A percentile compares a stretch with the other conserved stretches of the same genome.
These are phyloP conservation scores for Hozukius guyotensis DNA, from an alignment of 2,797 vertebrate genomes.

Conservation along the genomic window DNA sequence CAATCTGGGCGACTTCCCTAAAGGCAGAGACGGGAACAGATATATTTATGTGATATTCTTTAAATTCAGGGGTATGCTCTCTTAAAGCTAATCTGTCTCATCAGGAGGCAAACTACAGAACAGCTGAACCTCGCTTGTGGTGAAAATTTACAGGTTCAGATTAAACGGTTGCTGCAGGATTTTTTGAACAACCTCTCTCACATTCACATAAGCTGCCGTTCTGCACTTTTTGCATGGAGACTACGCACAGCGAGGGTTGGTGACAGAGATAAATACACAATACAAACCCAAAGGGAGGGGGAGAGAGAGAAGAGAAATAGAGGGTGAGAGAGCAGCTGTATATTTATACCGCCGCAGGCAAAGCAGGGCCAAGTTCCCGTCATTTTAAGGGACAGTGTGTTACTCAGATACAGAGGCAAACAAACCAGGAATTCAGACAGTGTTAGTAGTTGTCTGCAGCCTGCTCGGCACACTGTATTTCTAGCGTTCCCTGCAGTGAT, in stretches of 20 bases:
- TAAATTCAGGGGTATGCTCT: not conserved
- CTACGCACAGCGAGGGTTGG: not conserved
- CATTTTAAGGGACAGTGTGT: conserved; percentile 34
- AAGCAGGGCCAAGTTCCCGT: conserved; percentile 30
- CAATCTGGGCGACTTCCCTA: conserved; percentile 97
- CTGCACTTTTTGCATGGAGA: conserved; percentile 5
- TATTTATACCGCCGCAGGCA: conserved; percentile 33
- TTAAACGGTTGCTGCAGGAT: not conserved
- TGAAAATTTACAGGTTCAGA: not conserved
- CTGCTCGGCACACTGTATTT: not conserved
- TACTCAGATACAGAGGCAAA: conserved; percentile 41
- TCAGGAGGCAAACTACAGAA: not conserved
- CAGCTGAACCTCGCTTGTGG: not conserved
- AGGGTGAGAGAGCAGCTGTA: conserved; percentile 37
- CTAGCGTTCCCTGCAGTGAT: not conserved
- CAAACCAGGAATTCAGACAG: conserved; percentile 25
- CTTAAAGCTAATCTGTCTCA: not conserved
- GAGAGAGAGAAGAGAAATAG: not conserved
- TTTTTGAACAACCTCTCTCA: not conserved
- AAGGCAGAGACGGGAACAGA: not conserved
- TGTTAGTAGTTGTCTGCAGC: not conserved
- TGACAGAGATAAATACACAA: conserved; percentile 29
- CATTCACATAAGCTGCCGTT: conserved; percentile 15
- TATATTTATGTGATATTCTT: not conserved
- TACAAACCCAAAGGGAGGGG: conserved; percentile 8